Base-by-base conservation (phyloP, 1,140 invertebrate species). In the Bombus picipes region DNA sequence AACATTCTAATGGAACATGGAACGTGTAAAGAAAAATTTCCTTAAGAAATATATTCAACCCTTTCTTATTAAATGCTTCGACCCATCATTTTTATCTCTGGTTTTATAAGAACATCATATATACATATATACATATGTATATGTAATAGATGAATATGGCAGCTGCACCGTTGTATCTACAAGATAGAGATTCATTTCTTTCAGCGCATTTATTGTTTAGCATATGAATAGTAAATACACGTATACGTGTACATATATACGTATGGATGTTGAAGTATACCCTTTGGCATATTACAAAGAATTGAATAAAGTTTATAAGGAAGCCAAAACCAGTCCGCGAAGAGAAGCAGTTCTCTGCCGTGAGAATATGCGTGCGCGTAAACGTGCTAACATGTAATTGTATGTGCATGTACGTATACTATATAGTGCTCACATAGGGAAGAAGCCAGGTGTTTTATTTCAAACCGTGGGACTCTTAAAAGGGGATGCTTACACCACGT, bases 281-380 rank as follows among this genome's bases (percentile, higher is more conserved):
- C 93, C 92, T 94, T 94, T 93, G 92, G 88, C 90, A 89, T 93
- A 94, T 94, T 94, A 93, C 92, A 93, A 94, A 94, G 93, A 94
- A 94, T 94, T 94, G 93, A 94, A 95, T 94, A 94, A 94, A 94
- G 92, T 94, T 94, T 94, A 93, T 94, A 93, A 94, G 92, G 93
- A 94, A 94, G 91, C 91, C 90, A 92, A 92, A 93, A 92, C 93
- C 90, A 92, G 91, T 92, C 92, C 90, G 82, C 89, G 88, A 65
- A 91, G 87, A 72, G 78, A 90, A 89, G 88, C 88, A 87, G 83
- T 90, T 37, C 87, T 80, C 28, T 65, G 81, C 83, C 88, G 88
- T 90, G 89, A 90, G 88, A 90, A 90, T 86, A 76, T 70, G 39
- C 83, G 53, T 71, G 71, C 79, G 80, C 70, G 76, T 71, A 79